Base-by-base conservation (phyloP, 2,113 vertebrate genomes). In the human region DNA sequence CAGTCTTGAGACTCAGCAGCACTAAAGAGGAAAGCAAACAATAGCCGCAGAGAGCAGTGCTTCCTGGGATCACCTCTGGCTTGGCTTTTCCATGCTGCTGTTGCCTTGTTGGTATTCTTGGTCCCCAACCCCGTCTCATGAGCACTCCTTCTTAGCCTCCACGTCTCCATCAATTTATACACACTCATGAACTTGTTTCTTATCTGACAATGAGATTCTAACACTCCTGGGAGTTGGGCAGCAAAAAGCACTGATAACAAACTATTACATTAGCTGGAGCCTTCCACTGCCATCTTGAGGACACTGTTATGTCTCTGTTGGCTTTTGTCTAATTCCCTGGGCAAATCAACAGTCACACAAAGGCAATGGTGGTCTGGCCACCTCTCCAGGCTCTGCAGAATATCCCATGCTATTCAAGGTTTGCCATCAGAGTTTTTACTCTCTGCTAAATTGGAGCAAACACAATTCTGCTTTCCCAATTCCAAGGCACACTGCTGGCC, bases 141-240 rank as follows among this genome's bases (percentile, higher is more conserved):
- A 91, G 40, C 35, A n/a, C 72, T 48, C 90, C 40, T 66, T 61
- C 38, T 68, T 18, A 52, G 32, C 17, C 23, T 89, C 75, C 8
- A 1, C 6, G 13, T 75, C 68, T 64, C 72, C 48, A 48, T 76
- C 66, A 68, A 35, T 4, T 94, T 88, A 14, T 45, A 55, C 52
- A 52, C 2, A 68, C 20, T 38, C 78, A n/a, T 10, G 30, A 92
- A n/a, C 50, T 82, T 89, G 57, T 17, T 45, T 90, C 57, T 61
- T 27, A 27, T 82, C 75, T 94, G 75, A 95, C 68, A 92, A 35
- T n/a, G 73, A 95, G 84, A 87, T 55, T 78, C 40, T 76, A 35
- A 64, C 18, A 40, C 38, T 76, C 68, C 22, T 59, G 50, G 80
- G 30, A 88, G 66, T 10, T 32, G 8, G 43, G 35, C 32, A 68